Evolutionary conservation across 1,140 invertebrate genomes (phyloP).

Genomic region (Eueides isabella): DNA sequence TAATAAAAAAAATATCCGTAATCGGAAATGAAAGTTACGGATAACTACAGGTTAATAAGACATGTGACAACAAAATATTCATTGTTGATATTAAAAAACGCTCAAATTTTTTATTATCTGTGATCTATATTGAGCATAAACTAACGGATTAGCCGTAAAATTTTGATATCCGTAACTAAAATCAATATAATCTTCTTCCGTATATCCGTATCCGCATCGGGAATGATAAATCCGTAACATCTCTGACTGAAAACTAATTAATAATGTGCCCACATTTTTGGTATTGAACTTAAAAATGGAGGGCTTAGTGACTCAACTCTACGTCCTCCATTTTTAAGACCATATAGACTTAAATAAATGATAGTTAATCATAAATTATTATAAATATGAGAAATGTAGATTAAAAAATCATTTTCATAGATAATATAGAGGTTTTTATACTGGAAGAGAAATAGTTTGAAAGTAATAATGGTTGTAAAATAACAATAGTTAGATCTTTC

Average conservation of each 20-base stretch:
- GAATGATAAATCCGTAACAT: background rate
- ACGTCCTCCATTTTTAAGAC: background rate
- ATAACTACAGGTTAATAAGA: too few relatives aligned
- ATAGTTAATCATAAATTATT: background rate
- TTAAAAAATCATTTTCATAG: background rate
- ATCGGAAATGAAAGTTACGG: too few relatives aligned
- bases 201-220: too few relatives aligned
- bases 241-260: background rate
- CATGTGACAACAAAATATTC: too few relatives aligned
- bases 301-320: background rate
- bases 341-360: background rate
- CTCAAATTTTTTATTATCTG: too few relatives aligned
- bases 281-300: background rate
- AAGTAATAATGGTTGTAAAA: slow-evolving; percentile 7
- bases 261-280: background rate
- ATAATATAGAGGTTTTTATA: background rate
- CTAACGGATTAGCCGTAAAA: too few relatives aligned
- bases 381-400: background rate
- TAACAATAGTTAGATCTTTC: background rate
- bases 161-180: too few relatives aligned
- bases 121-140: too few relatives aligned
- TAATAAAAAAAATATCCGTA: too few relatives aligned
- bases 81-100: too few relatives aligned
- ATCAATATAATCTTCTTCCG: background rate
- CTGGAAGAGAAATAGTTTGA: background rate